Evolutionary conservation across 2,113 vertebrate species (phyloP).

Genomic region (Scomber japonicus): DNA sequence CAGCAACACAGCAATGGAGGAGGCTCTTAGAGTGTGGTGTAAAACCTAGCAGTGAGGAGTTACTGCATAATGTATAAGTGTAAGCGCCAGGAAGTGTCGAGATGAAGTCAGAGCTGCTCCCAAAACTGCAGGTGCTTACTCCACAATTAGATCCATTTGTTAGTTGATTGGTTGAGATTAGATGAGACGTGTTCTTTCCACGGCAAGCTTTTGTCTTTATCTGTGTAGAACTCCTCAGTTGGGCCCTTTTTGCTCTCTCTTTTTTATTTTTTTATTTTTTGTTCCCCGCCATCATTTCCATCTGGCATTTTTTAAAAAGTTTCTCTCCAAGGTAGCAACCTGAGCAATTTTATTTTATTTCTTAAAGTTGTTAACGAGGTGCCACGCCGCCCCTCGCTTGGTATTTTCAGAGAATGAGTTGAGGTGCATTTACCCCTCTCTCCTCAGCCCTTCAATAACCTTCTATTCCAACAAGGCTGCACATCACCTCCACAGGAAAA

Average conservation of each 20-base stretch:
- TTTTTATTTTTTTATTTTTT: not conserved
- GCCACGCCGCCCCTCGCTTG: conserved; percentile 30
- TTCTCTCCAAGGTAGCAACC: not conserved
- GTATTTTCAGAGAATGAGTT: conserved; percentile 27
- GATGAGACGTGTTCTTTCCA: conserved; percentile 10
- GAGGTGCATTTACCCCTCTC: conserved; percentile 13
- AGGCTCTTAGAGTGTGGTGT: conserved; percentile 39
- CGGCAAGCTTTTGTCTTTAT: conserved; percentile 21
- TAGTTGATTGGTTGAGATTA: conserved; percentile 44
- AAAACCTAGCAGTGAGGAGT: conserved; percentile 24
- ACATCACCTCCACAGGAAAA: not conserved
- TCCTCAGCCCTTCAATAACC: conserved; percentile 23
- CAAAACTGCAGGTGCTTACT: conserved; percentile 43
- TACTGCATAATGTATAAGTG: conserved; percentile 57
- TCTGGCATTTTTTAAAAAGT: not conserved
- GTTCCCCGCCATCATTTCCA: conserved; percentile 17
- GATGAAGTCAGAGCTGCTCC: conserved; percentile 44
- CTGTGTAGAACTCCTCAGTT: conserved; percentile 2
- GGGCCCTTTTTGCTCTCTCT: conserved; percentile 23
- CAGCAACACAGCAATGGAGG: conserved; percentile 39
- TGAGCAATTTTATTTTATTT: conserved; percentile 26
- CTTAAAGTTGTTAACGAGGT: conserved; percentile 55
- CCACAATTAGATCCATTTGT: conserved; percentile 50
- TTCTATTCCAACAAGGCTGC: not conserved
- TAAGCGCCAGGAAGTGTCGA: conserved; percentile 22